These are phyloP conservation scores for Lycorma delicatula DNA, from an alignment of 1,140 invertebrate genomes.

Conservation along the genomic window DNA sequence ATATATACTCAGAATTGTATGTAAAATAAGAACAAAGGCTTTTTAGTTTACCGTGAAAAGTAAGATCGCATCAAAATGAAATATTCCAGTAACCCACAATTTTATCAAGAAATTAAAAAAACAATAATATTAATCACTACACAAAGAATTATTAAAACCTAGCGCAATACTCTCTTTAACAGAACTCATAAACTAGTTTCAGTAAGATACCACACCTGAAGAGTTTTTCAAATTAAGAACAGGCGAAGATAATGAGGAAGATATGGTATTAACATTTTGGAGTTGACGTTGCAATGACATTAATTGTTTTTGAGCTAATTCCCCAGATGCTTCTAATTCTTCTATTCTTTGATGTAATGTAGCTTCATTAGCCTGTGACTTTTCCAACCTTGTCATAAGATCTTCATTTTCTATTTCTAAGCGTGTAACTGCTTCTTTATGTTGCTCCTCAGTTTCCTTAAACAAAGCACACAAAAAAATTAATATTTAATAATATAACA, in stretches of 20 bases:
- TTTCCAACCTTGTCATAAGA: conserved; percentile 38
- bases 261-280: too few relatives aligned
- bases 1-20: too few relatives aligned
- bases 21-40: too few relatives aligned
- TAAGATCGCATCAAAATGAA: too few relatives aligned
- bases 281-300: background rate
- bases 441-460: conserved; percentile 39
- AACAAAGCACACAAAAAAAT: background rate
- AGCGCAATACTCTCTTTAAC: too few relatives aligned
- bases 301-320: background rate
- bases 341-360: conserved; percentile 19
- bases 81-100: too few relatives aligned
- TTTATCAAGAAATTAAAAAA: too few relatives aligned
- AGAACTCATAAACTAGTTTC: too few relatives aligned
- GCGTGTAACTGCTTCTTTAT: conserved; percentile 40
- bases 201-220: background rate
- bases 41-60: too few relatives aligned
- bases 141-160: too few relatives aligned
- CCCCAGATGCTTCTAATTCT: conserved; percentile 13
- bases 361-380: conserved; percentile 33
- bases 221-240: background rate
- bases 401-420: conserved; percentile 42
- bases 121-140: too few relatives aligned
- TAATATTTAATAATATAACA: background rate
- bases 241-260: too few relatives aligned